Percentiles rank a stretch among this genome's conserved stretches.
Conservation (phyloP, 2,113 vertebrate genomes). For the Erythrolamprus reginae region DNA sequence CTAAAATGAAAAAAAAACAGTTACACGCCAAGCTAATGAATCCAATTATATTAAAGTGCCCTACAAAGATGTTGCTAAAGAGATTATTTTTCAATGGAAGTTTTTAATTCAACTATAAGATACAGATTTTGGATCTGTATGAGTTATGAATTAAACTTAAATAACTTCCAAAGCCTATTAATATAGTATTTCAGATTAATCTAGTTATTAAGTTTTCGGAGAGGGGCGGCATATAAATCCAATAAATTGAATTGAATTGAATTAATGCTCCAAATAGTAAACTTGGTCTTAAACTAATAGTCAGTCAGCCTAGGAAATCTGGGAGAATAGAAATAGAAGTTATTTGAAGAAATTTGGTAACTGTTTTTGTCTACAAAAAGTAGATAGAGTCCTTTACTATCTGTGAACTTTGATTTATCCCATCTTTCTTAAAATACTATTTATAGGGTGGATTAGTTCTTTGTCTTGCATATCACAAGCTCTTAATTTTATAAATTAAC, state of each 20-base stretch:
- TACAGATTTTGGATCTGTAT: neutral
- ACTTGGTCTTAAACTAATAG: neutral
- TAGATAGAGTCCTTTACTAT: neutral
- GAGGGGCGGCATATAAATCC: too few relatives aligned
- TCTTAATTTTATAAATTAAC: neutral
- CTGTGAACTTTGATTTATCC: neutral
- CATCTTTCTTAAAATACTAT: neutral
- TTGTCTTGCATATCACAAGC: neutral
- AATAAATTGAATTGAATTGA: too few relatives aligned
- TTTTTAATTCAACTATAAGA: neutral
- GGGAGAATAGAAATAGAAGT: neutral
- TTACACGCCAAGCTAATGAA: neutral
- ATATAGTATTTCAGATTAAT: neutral
- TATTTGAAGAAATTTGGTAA: neutral
- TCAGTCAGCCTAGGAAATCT: neutral
- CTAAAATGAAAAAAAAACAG: neutral
- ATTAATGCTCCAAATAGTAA: neutral
- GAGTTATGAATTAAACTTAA: neutral
- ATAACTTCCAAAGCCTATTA: neutral
- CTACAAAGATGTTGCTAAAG: neutral
- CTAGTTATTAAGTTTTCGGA: too few relatives aligned
- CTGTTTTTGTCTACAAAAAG: neutral
- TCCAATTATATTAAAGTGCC: neutral
- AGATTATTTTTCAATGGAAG: neutral
- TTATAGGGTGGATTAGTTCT: neutral